phyloP scores from a whole-genome alignment of 2,113 vertebrate genomes.

The Asarcornis scutulata region DNA sequence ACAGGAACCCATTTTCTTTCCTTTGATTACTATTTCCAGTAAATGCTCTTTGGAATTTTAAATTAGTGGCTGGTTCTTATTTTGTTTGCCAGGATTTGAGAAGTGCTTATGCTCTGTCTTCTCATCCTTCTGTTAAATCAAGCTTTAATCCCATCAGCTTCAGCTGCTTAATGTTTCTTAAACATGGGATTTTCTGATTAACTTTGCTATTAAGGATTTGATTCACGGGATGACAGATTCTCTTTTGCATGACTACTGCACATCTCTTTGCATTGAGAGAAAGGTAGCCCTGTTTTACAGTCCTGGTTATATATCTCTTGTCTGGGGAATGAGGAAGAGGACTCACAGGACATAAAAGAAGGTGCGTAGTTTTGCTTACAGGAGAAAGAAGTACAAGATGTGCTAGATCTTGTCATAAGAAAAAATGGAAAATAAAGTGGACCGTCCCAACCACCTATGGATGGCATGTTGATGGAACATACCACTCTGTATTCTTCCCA shows the following conservation, averaged over 20 bases:
- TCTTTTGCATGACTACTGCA: background rate
- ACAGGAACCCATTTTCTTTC: background rate
- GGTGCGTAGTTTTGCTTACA: background rate
- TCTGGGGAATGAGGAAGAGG: background rate
- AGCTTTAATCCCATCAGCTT: background rate
- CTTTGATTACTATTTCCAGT: background rate
- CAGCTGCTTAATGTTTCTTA: background rate
- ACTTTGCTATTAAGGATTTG: background rate
- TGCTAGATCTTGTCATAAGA: background rate
- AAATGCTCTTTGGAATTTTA: background rate
- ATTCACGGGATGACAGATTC: background rate
- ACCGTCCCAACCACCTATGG: background rate
- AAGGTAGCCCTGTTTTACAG: background rate
- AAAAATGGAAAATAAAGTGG: background rate
- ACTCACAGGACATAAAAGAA: background rate
- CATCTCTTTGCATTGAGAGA: background rate
- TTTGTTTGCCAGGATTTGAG: background rate
- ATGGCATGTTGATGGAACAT: background rate
- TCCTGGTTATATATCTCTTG: background rate
- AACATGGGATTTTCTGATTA: conserved; percentile 18
- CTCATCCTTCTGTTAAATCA: background rate
- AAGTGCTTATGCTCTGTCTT: background rate
- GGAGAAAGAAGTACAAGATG: background rate
- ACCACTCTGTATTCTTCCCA: background rate
- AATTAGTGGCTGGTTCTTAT: background rate